Percentiles rank a stretch among this genome's conserved stretches.
Evolutionary conservation across 2,888 invertebrate genomes (phyloP).

Genomic region (Diplazon laetatorius): DNA sequence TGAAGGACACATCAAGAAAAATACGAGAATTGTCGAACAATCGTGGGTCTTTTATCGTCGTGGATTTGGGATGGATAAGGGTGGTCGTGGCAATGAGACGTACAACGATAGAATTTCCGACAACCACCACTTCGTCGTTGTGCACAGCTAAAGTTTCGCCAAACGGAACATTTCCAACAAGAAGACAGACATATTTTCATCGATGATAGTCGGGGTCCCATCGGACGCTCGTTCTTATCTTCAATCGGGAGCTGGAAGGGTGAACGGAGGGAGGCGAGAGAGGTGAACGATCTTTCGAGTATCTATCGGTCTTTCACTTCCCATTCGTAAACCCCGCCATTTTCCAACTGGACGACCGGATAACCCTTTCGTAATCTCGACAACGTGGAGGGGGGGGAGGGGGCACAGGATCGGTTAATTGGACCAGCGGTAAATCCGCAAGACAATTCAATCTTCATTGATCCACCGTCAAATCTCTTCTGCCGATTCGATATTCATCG

Average conservation of each 20-base stretch:
- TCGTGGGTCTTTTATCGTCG: background rate
- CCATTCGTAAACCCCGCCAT: constrained; percentile 17
- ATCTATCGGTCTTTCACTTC: background rate
- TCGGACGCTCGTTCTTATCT: constrained; percentile 20
- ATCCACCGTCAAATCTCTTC: constrained; percentile 1
- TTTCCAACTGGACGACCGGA: constrained; percentile 37
- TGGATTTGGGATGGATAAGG: constrained; percentile 6
- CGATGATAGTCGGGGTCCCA: constrained; percentile 7
- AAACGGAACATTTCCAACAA: background rate
- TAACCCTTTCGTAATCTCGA: constrained; percentile 61
- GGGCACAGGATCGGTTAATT: constrained; percentile 52
- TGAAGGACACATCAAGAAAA: background rate
- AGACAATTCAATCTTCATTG: constrained; percentile 34
- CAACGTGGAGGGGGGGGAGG: too few relatives aligned
- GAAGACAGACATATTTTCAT: constrained; percentile 12
- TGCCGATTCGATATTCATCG: constrained; percentile 44
- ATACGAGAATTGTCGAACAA: background rate
- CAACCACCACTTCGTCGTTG: constrained; percentile 11
- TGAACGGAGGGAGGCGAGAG: too few relatives aligned
- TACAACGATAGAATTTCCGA: constrained; percentile 6
- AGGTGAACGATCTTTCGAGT: too few relatives aligned
- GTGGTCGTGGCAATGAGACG: constrained; percentile 20
- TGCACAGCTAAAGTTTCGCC: background rate
- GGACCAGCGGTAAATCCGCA: constrained; percentile 28
- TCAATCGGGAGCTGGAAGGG: constrained; percentile 25